Conservation (phyloP, 1,140 invertebrate genomes). For the Euura saliciscinereae region DNA sequence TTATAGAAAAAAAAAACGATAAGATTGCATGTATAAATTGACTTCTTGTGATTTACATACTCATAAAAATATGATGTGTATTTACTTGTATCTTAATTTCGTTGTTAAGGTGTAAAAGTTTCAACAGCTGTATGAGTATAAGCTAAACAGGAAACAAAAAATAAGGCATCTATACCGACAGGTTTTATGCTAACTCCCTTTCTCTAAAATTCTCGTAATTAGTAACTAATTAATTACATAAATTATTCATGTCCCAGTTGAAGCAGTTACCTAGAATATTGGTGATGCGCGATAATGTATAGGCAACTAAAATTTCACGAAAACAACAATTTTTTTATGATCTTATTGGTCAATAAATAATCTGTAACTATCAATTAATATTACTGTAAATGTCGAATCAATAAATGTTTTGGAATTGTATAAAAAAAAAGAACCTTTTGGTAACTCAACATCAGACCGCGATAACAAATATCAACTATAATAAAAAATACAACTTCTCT, state of each 20-base stretch:
- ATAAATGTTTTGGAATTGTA: constrained; percentile 5
- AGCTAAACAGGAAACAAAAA: too few species aligned
- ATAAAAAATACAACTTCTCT: background rate
- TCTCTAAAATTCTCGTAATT: background rate
- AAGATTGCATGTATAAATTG: too few species aligned
- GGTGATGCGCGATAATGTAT: background rate
- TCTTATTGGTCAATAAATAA: constrained; percentile 4
- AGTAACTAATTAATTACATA: background rate
- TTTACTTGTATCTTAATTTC: too few species aligned
- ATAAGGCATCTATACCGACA: too few species aligned
- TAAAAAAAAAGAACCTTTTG: background rate
- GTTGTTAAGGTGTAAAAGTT: too few species aligned
- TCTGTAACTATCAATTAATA: background rate
- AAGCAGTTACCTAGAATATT: constrained; percentile 6
- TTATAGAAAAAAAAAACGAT: background rate
- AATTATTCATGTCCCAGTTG: constrained; percentile 5
- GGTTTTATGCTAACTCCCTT: too few species aligned
- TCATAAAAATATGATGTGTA: too few species aligned
- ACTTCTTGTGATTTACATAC: too few species aligned
- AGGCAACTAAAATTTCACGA: background rate
- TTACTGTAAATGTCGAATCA: constrained; percentile 2
- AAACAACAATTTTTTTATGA: background rate
- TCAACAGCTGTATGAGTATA: too few species aligned
- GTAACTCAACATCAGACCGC: background rate
- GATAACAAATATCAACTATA: background rate